phyloP scores from a whole-genome alignment of 2,888 invertebrate genomes.

The Adelphocoris suturalis region DNA sequence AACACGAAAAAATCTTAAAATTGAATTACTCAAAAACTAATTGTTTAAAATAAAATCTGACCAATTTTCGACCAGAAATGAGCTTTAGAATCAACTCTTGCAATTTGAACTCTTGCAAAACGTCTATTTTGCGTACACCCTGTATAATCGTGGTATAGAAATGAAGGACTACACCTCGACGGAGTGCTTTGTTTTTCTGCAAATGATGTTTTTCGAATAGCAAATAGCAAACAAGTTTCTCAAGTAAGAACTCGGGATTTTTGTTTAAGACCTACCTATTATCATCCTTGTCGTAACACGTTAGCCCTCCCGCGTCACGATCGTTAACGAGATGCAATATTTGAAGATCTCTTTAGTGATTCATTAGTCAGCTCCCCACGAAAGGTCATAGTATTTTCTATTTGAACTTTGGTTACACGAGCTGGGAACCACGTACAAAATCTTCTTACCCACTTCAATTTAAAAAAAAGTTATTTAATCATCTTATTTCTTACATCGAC shows the following conservation, averaged over 20 bases:
- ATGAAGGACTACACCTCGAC: too few relatives aligned
- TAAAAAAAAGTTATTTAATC: neutral
- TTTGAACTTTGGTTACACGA: conserved; percentile 9
- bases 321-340: conserved; percentile 4
- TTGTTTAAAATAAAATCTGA: too few relatives aligned
- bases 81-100: too few relatives aligned
- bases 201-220: too few relatives aligned
- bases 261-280: neutral
- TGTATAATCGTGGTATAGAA: too few relatives aligned
- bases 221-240: neutral
- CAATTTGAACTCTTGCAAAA: too few relatives aligned
- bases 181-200: too few relatives aligned
- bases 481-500: neutral
- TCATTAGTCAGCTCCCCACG: neutral
- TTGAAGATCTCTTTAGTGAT: conserved; percentile 12
- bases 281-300: conserved; percentile 6
- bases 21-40: too few relatives aligned
- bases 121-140: too few relatives aligned
- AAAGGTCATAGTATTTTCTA: conserved; percentile 19
- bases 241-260: neutral
- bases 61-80: too few relatives aligned
- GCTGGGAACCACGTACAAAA: neutral
- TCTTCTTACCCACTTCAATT: neutral
- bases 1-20: too few relatives aligned
- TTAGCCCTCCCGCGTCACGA: conserved; percentile 9